A percentile compares a stretch with the other conserved stretches of the same genome.
These are phyloP conservation scores for Coregonus clupeaformis DNA, from an alignment of 2,113 vertebrate species.

Conservation along the genomic window DNA sequence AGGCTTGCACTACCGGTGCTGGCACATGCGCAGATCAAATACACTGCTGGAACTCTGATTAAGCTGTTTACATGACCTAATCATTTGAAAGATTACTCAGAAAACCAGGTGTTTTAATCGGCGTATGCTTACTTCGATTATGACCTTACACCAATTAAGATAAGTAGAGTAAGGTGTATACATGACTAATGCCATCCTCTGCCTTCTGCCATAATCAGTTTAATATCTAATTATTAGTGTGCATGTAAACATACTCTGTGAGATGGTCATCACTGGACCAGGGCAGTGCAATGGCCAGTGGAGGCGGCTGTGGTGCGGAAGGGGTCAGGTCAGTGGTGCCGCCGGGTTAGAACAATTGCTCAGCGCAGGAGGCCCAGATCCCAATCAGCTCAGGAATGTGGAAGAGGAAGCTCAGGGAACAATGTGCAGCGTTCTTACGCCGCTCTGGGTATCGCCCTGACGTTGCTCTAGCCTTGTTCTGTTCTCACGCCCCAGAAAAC, in stretches of 20 bases:
- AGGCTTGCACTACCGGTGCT: too few species aligned
- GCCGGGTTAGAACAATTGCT: conserved; percentile 58
- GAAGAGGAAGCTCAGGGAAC: conserved; percentile 75
- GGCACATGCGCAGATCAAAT: too few species aligned
- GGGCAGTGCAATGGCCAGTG: conserved; percentile 51
- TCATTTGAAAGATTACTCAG: too few species aligned
- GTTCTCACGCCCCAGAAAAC: conserved; percentile 65
- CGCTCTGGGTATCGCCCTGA: conserved; percentile 46
- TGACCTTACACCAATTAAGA: too few species aligned
- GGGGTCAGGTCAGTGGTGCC: conserved; percentile 49
- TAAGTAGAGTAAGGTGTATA: too few species aligned
- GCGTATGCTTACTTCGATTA: too few species aligned
- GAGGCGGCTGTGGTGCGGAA: conserved; percentile 48
- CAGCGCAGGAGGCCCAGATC: conserved; percentile 64
- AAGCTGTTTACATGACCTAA: too few species aligned
- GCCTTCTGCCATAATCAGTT: too few species aligned
- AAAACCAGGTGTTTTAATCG: too few species aligned
- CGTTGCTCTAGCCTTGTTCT: conserved; percentile 43
- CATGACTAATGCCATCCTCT: too few species aligned
- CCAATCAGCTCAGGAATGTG: conserved; percentile 78
- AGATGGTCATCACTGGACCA: conserved; percentile 10
- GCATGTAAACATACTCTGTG: background rate
- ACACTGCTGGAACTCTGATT: too few species aligned
- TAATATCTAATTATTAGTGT: too few species aligned
- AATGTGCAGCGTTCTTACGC: conserved; percentile 68